A percentile compares a stretch with the other conserved stretches of the same genome.
Conservation (phyloP, 2,797 vertebrate genomes). For the Columba guinea region DNA sequence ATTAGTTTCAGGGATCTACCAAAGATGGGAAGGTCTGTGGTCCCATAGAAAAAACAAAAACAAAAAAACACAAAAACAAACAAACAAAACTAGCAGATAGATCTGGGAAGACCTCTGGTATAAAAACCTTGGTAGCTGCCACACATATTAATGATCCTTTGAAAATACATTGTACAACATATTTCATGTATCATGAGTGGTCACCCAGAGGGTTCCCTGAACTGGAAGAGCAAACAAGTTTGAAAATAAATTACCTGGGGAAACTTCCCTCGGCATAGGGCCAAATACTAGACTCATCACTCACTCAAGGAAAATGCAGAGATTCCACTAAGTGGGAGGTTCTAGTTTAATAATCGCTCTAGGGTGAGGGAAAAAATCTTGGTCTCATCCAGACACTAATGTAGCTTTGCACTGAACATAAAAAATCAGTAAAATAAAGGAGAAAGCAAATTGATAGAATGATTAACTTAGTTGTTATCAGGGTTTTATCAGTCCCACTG, state of each 20-base stretch:
- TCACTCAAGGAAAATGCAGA: not conserved
- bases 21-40: not conserved
- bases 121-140: not conserved
- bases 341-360: not conserved
- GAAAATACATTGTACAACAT: not conserved
- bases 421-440: not conserved
- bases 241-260: not conserved
- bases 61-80: not conserved
- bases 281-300: not conserved
- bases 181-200: not conserved
- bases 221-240: not conserved
- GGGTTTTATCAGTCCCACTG: not conserved
- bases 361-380: not conserved
- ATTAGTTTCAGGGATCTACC: slow-evolving; percentile 1
- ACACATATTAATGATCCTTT: not conserved
- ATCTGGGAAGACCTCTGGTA: not conserved
- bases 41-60: not conserved
- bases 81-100: not conserved
- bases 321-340: not conserved
- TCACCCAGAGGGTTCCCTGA: not conserved
- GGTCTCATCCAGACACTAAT: not conserved
- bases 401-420: not conserved
- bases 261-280: not conserved
- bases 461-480: not conserved
- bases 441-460: not conserved